Percentiles rank a stretch among this genome's conserved stretches.
Conservation (phyloP, 2,888 invertebrate species). For the Caenorhabditis virilis region DNA sequence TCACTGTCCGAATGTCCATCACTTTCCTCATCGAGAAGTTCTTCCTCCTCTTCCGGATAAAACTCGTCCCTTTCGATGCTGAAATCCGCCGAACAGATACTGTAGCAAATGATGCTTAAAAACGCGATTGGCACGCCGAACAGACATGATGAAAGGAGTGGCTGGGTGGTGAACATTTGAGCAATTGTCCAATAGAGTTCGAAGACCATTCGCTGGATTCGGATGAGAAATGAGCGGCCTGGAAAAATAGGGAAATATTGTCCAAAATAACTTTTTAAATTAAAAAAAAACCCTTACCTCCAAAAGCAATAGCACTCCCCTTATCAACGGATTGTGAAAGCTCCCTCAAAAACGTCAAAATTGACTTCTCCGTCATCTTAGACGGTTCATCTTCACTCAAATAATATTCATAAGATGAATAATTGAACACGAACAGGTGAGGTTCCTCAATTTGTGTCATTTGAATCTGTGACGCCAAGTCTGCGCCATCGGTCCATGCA, state of each 20-base stretch:
- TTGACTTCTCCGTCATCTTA: slow-evolving; percentile 76
- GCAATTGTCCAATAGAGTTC: slow-evolving; percentile 50
- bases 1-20: slow-evolving; percentile 17
- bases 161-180: slow-evolving; percentile 71
- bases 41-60: slow-evolving; percentile 59
- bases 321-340: slow-evolving; percentile 74
- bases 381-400: slow-evolving; percentile 81
- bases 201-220: slow-evolving; percentile 35
- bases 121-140: slow-evolving; percentile 93
- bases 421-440: slow-evolving; percentile 86
- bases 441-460: slow-evolving; percentile 85
- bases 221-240: slow-evolving; percentile 30
- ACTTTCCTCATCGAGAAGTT: slow-evolving; percentile 34
- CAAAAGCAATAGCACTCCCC: slow-evolving; percentile 28
- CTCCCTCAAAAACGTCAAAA: slow-evolving; percentile 67
- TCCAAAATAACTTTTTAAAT: neutral
- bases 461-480: slow-evolving; percentile 89
- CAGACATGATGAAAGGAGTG: slow-evolving; percentile 87
- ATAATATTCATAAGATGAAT: slow-evolving; percentile 88
- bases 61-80: slow-evolving; percentile 67
- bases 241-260: neutral
- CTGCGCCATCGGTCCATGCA: slow-evolving; percentile 84
- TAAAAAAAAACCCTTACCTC: slow-evolving; percentile 21
- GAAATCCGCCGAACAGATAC: slow-evolving; percentile 89
- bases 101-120: slow-evolving; percentile 87